A percentile compares a stretch with the other conserved stretches of the same genome.
Conservation (phyloP, 2,113 vertebrate genomes). For the Sylvilagus bachmani region DNA sequence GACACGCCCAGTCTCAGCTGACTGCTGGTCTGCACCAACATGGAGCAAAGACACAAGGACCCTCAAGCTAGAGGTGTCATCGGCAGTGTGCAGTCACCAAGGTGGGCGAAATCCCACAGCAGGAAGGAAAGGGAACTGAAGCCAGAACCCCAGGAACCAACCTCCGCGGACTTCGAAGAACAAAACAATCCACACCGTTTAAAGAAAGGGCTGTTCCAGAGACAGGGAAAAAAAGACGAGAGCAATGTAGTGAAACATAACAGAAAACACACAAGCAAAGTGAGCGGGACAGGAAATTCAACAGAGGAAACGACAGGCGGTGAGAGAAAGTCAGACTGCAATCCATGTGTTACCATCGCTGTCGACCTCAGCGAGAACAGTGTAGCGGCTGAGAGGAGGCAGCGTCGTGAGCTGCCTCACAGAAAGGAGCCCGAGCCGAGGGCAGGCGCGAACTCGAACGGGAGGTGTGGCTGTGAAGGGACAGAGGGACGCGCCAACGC, state of each 20-base stretch:
- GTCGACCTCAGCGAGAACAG: not conserved
- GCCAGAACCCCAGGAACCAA: not conserved
- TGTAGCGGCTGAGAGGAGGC: not conserved
- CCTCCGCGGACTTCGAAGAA: not conserved
- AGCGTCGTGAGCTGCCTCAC: not conserved
- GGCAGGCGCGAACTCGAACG: not conserved
- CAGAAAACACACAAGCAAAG: not conserved
- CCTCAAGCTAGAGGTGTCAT: not conserved
- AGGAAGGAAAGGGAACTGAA: not conserved
- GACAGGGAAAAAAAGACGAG: not conserved
- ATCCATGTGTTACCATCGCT: not conserved
- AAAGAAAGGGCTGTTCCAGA: not conserved
- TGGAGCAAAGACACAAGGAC: not conserved
- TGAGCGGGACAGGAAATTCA: not conserved
- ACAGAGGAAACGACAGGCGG: not conserved
- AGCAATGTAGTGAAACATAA: not conserved
- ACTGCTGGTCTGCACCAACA: not conserved
- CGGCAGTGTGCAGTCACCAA: not conserved
- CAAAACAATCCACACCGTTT: not conserved
- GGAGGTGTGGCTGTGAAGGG: not conserved
- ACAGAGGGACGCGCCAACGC: not conserved
- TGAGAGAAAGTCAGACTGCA: not conserved
- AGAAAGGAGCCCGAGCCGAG: not conserved
- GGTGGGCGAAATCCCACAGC: slow-evolving; percentile 15
- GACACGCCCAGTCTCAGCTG: not conserved